phyloP scores from a whole-genome alignment of 1,140 invertebrate genomes.

The Plodia interpunctella region DNA sequence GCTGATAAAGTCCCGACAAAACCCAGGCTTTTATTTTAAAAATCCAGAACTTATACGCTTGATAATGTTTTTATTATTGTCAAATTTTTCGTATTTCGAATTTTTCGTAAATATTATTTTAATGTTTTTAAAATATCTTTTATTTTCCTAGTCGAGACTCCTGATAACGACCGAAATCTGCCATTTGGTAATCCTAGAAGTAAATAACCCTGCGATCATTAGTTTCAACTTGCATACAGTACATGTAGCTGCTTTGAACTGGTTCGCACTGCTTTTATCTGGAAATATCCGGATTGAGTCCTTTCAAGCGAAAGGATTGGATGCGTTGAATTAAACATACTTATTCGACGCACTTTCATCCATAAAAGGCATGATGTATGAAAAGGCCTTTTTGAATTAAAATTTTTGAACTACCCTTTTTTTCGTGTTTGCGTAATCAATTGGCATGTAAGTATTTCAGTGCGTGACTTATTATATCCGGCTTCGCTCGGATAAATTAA shows the following conservation, averaged over 20 bases:
- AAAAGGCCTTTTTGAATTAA: background rate
- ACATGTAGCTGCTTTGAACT: conserved; percentile 33
- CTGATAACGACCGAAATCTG: too few species aligned
- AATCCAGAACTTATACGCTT: too few species aligned
- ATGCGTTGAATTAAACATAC: conserved; percentile 17
- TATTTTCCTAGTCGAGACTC: too few species aligned
- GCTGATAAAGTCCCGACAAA: too few species aligned
- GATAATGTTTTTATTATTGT: too few species aligned
- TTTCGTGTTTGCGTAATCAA: background rate
- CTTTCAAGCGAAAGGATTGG: conserved; percentile 13
- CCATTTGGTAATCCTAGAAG: background rate
- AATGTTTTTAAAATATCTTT: too few species aligned
- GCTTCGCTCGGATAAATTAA: too few species aligned
- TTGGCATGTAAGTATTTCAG: background rate
- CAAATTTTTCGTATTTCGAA: too few species aligned
- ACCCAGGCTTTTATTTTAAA: too few species aligned
- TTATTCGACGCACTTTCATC: conserved; percentile 4
- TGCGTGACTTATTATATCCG: too few species aligned
- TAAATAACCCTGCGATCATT: conserved; percentile 38
- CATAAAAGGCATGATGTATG: background rate
- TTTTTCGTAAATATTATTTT: too few species aligned
- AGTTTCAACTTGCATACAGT: conserved; percentile 42
- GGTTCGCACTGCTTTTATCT: conserved; percentile 41
- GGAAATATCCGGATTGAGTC: conserved; percentile 36
- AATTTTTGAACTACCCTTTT: background rate